These are phyloP conservation scores for Nylanderia fulva DNA, from an alignment of 1,140 invertebrate species.

Conservation along the genomic window DNA sequence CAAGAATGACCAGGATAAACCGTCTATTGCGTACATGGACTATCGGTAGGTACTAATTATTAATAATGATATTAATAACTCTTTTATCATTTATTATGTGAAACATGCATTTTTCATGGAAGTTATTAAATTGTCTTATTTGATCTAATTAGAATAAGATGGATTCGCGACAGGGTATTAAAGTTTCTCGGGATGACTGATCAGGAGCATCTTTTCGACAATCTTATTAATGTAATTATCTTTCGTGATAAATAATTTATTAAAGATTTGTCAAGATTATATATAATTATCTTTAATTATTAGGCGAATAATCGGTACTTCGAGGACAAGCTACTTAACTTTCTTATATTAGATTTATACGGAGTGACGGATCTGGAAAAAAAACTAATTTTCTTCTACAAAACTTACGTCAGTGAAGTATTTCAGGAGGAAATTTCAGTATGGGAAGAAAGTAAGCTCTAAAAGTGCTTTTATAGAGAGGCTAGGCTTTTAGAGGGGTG, in stretches of 20 bases:
- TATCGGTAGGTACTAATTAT: constrained; percentile 58
- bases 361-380: constrained; percentile 82
- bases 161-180: constrained; percentile 81
- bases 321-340: constrained; percentile 82
- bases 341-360: constrained; percentile 80
- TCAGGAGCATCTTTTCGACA: constrained; percentile 77
- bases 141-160: constrained; percentile 76
- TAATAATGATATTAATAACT: neutral
- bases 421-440: constrained; percentile 87
- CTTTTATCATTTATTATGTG: neutral
- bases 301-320: constrained; percentile 80
- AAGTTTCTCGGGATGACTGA: constrained; percentile 77
- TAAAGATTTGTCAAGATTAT: neutral
- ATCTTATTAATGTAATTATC: constrained; percentile 81
- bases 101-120: neutral
- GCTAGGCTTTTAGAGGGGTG: neutral
- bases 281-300: constrained; percentile 8
- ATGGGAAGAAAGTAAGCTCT: constrained; percentile 86
- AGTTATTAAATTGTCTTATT: neutral
- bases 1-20: constrained; percentile 19
- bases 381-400: constrained; percentile 86
- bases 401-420: constrained; percentile 86
- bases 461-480: neutral
- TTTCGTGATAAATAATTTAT: neutral
- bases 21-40: constrained; percentile 22